Base-by-base conservation (phyloP, 2,888 invertebrate genomes). In the Heteromurus nitidus region DNA sequence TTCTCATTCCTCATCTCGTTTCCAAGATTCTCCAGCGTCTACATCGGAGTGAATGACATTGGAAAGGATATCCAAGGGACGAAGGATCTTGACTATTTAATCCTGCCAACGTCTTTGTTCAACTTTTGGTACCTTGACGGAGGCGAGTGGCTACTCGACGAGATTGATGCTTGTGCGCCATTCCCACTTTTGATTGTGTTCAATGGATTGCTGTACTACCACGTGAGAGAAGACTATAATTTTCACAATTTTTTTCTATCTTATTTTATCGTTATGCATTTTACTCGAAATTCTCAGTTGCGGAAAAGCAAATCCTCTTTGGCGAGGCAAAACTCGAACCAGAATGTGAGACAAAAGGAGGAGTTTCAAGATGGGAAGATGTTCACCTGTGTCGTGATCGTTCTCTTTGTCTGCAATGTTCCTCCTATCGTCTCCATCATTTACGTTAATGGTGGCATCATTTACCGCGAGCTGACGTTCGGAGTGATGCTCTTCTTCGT, bases 401-500 rank as follows among this genome's bases (percentile, higher is more conserved):
- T 62, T n/a, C 31, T 62, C 9, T 62, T 62, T 62, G 2, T 26
- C 7, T 62, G 62, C 31, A 62, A 62, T 30, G 24, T 62, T 11
- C 30, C n/a, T 28, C 26, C 16, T n/a, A 22, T 22, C 24, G 9
- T 26, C 3, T 31, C 26, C 30, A n/a, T 3, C 18, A 30, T 30
- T 20, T 62, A 30, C 7, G 24, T 62, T 11, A 18, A 3, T 2
- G 2, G 18, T 11, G 28, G 62, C 5, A 11, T n/a, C 18, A 20
- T 30, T 16, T 62, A 62, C 31, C 11, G 9, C 11, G 62, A 62
- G n/a, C 5, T 26, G 5, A 9, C 30, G 22, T 26, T 62, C n/a
- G 62, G 62, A 11, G 7, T 16, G 26, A n/a, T 30, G 7, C 30
- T 62, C 16, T 62, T 31, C 28, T 28, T 62, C n/a, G 31, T 7